Conservation (phyloP, 2,113 vertebrate genomes). For the Atherinomorus stipes region DNA sequence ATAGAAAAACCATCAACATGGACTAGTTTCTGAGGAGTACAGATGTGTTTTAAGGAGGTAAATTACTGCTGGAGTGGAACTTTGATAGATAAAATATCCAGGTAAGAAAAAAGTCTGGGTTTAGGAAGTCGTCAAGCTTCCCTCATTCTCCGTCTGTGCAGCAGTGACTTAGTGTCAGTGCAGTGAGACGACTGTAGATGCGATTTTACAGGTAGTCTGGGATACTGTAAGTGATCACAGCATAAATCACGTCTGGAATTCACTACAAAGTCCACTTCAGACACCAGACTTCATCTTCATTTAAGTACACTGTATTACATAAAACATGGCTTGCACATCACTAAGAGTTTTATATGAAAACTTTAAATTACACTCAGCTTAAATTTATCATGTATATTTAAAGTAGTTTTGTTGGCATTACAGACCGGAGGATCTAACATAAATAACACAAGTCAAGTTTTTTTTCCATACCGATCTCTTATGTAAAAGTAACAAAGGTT, state of each 20-base stretch:
- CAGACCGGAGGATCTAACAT: not conserved
- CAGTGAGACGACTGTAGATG: not conserved
- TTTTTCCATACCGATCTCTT: not conserved
- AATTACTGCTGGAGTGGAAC: no score
- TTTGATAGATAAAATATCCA: not conserved
- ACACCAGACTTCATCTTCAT: not conserved
- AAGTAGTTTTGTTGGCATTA: not conserved
- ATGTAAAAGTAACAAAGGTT: not conserved
- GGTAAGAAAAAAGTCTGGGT: no score
- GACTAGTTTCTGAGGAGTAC: no score
- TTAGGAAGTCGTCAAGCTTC: not conserved
- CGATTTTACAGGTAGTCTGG: not conserved
- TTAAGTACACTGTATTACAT: not conserved
- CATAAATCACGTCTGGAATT: slow-evolving; percentile 24
- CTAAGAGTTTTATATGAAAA: not conserved
- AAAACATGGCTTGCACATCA: not conserved
- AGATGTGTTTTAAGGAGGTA: no score
- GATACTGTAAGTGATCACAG: slow-evolving; percentile 16
- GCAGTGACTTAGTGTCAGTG: not conserved
- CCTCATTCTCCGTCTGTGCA: slow-evolving; percentile 1
- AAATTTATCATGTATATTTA: not conserved
- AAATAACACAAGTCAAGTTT: no score
- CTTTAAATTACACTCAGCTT: not conserved
- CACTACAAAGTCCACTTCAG: slow-evolving; percentile 7
- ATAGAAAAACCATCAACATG: no score